These are phyloP conservation scores for Ptychadena robeensis DNA, from an alignment of 2,797 vertebrate genomes.

Conservation along the genomic window DNA sequence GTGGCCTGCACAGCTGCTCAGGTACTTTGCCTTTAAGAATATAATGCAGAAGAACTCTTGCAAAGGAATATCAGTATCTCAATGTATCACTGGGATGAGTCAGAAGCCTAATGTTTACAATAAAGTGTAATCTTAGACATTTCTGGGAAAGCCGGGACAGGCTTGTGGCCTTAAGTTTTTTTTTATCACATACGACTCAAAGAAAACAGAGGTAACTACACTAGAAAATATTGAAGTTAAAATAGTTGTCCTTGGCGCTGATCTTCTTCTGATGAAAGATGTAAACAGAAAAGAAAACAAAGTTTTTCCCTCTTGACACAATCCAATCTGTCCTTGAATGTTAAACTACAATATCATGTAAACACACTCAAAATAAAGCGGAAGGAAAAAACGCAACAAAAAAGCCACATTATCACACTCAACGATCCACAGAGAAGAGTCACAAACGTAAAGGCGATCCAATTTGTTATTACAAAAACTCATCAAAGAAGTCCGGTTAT, in stretches of 20 bases:
- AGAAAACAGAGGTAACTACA: neutral
- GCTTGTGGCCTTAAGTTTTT: neutral
- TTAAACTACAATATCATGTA: conserved; percentile 48
- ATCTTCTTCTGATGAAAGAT: conserved; percentile 42
- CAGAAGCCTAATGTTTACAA: neutral
- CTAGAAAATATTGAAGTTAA: conserved; percentile 19
- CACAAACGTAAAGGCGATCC: conserved; percentile 19
- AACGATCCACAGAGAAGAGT: conserved; percentile 3
- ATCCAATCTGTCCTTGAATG: conserved; percentile 45
- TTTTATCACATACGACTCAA: neutral
- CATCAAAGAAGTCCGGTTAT: conserved; percentile 24
- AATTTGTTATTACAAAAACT: conserved; percentile 34
- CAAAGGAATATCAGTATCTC: neutral
- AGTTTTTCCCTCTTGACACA: conserved; percentile 39
- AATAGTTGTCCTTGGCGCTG: conserved; percentile 54
- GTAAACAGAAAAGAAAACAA: conserved; percentile 41
- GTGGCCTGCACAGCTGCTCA: neutral
- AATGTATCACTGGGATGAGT: neutral
- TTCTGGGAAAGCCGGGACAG: neutral
- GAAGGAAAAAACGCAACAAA: conserved; percentile 44
- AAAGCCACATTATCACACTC: conserved; percentile 8
- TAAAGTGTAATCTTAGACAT: neutral
- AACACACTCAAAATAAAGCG: conserved; percentile 48
- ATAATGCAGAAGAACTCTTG: neutral
- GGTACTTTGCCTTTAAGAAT: neutral